Conservation (phyloP, 1,140 invertebrate species). For the Druon quercuslanigerum region DNA sequence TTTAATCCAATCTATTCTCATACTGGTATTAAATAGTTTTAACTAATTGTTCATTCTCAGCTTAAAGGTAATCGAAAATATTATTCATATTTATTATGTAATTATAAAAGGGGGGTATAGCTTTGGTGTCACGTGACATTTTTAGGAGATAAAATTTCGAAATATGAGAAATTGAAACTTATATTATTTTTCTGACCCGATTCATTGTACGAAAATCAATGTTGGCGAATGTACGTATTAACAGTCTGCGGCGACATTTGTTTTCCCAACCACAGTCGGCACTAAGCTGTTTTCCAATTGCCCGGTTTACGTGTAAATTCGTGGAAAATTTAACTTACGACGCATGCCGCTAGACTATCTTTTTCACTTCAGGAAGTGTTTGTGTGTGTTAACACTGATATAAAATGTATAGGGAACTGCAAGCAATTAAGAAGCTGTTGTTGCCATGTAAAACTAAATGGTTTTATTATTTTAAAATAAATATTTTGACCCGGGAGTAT, state of each 20-base stretch:
- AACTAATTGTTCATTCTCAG: too few species aligned
- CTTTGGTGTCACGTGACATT: too few species aligned
- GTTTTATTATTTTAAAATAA: too few species aligned
- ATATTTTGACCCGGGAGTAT: too few species aligned
- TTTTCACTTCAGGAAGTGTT: background rate
- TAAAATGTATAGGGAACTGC: background rate
- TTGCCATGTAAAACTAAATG: background rate
- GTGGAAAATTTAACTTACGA: constrained; percentile 6
- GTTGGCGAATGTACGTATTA: background rate
- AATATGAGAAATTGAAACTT: too few species aligned
- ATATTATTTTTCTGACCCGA: too few species aligned
- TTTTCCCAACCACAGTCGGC: background rate
- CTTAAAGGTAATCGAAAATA: too few species aligned
- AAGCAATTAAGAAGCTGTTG: constrained; percentile 14
- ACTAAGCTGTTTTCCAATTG: constrained; percentile 11
- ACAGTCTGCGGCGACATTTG: background rate
- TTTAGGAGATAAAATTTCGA: too few species aligned
- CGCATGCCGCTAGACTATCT: background rate
- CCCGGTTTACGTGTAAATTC: background rate
- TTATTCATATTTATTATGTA: too few species aligned
- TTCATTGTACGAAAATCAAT: background rate
- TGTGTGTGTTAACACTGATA: background rate
- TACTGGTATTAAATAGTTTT: too few species aligned
- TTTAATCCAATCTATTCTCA: too few species aligned
- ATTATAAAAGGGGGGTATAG: too few species aligned